These are phyloP conservation scores for Sorex maritimensis DNA, from an alignment of 2,797 vertebrate species.

Conservation along the genomic window DNA sequence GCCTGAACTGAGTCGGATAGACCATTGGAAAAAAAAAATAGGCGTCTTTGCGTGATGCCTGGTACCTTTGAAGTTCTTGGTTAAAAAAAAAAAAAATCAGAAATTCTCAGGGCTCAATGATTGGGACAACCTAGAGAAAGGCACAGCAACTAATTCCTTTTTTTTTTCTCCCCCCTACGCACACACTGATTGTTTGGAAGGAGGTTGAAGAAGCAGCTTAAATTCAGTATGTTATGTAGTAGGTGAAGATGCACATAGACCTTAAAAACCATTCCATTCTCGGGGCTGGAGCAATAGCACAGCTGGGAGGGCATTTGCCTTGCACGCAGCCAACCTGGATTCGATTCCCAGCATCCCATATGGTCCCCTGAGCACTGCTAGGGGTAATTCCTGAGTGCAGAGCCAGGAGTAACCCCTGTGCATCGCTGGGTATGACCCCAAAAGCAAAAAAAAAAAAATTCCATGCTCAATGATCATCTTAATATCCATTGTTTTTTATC, in stretches of 20 bases:
- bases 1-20: background rate
- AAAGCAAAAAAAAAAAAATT: background rate
- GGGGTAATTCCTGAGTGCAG: no score
- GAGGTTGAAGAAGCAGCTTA: conserved; percentile 34
- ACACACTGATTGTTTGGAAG: background rate
- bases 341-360: no score
- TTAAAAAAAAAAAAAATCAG: background rate
- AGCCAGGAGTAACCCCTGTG: no score
- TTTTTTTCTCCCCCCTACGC: background rate
- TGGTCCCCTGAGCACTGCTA: no score
- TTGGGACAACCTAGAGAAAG: background rate
- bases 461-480: background rate
- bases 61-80: background rate
- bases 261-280: conserved; percentile 27
- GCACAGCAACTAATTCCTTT: background rate
- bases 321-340: no score
- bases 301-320: no score
- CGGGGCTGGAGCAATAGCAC: no score
- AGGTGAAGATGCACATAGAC: background rate
- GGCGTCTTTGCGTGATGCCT: background rate
- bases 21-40: background rate
- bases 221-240: background rate
- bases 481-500: background rate
- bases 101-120: background rate
- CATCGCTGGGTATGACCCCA: no score